Evolutionary conservation across 64 coral and sea anemone genomes (phyloP).

Genomic region (Anthopleura sola): DNA sequence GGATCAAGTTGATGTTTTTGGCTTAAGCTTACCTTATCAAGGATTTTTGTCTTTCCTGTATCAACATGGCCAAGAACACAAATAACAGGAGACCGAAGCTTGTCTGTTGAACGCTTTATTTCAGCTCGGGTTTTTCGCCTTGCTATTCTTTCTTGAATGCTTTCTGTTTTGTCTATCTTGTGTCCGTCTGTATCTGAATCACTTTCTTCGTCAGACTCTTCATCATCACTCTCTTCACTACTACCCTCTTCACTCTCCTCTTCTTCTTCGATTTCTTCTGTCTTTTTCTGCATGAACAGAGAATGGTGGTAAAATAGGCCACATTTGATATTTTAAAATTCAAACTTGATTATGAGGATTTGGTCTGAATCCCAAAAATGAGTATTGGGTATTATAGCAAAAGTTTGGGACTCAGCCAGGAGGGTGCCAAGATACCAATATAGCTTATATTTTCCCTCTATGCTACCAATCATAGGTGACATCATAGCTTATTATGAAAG

Average conservation of each 20-base stretch:
- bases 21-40: slow-evolving; percentile 76
- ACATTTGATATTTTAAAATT: too few species aligned
- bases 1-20: too few species aligned
- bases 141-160: slow-evolving; percentile 59
- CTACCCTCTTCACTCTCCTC: slow-evolving; percentile 37
- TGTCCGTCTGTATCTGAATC: slow-evolving; percentile 47
- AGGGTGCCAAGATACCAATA: too few species aligned
- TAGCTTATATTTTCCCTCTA: too few species aligned
- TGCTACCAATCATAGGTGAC: too few species aligned
- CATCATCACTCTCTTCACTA: slow-evolving; percentile 53
- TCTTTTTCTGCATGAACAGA: not conserved
- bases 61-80: slow-evolving; percentile 98
- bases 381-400: too few species aligned
- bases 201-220: slow-evolving; percentile 68
- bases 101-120: slow-evolving; percentile 56
- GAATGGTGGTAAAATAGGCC: not conserved
- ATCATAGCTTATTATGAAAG: too few species aligned
- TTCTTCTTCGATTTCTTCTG: slow-evolving; percentile 40
- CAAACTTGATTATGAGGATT: too few species aligned
- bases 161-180: slow-evolving; percentile 60
- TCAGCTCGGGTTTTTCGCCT: slow-evolving; percentile 80
- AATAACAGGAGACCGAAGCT: slow-evolving; percentile 89
- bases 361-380: too few species aligned
- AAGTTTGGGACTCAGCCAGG: too few species aligned
- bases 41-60: slow-evolving; percentile 98